Evolutionary conservation across 2,888 invertebrate genomes (phyloP), one percentile per base, ranked within the genome.

Genomic region (Ernsta delagoae): DNA sequence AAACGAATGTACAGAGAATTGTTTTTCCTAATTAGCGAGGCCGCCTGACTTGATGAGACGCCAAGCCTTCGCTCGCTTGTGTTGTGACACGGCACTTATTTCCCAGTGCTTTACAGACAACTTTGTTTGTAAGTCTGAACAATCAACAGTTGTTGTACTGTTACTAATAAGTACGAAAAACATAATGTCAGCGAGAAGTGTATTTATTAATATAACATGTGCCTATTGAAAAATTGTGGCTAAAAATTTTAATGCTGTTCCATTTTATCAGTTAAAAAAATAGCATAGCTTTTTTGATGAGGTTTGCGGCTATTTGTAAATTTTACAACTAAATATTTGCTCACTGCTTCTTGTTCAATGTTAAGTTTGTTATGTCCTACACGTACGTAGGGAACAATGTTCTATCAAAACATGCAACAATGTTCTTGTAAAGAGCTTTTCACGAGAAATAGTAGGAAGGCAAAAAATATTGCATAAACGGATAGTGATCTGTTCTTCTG

Each of bases 11-110:
- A 89, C 87, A 78, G 79, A 82, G 89, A 86, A 92, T 89, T 88
- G 92, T 92, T 92, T 92, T 93, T 92, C 92, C 90, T 93, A 93
- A 93, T 93, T 92, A 92, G 83, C 85, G 79, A 81, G 80, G 79
- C 80, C 82, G 86, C 83, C 80, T 84, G 88, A 87, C 85, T 90
- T 89, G 88, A 90, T 90, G 89, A 88, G 88, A 77, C 78, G 75
- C 71, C 63, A 43, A 39, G 50, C 48, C 54, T 61, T 16, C 45
- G 57, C 41, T 53, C 53, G 31, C 65, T 24, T 24, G 24, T 24
- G 24, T 54, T 67, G 16, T 68, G 61, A 68, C 67, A 45, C 48
- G 61, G 3, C 56, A 48, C 57, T 68, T 57, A 45, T 62, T 68
- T 61, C 61, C 61, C 36, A 31, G 31, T 48, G 12, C 7, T 7